These are phyloP conservation scores for Nowickia ferox DNA, from an alignment of 2,888 invertebrate species.

Conservation along the genomic window DNA sequence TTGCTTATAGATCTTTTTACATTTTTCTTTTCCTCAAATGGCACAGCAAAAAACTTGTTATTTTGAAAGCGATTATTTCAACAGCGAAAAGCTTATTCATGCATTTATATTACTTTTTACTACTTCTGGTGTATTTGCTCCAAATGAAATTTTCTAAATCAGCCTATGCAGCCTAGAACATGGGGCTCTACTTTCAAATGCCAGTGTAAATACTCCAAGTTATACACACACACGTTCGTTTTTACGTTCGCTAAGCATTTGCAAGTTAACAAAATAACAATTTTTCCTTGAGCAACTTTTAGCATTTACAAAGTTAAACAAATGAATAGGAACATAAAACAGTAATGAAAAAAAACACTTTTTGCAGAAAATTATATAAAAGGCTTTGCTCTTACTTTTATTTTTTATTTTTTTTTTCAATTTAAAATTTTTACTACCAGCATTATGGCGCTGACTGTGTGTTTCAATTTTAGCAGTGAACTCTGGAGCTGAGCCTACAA, in stretches of 20 bases:
- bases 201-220: neutral
- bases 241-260: neutral
- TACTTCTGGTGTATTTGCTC: neutral
- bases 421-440: constrained; percentile 9
- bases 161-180: neutral
- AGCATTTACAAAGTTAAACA: constrained; percentile 55
- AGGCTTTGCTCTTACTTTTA: neutral
- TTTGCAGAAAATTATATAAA: neutral
- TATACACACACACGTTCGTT: neutral
- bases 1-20: constrained; percentile 16
- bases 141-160: constrained; percentile 15
- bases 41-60: neutral
- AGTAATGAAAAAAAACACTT: neutral
- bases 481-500: neutral
- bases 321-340: constrained; percentile 22
- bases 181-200: neutral
- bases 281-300: constrained; percentile 37
- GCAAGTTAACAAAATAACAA: constrained; percentile 46
- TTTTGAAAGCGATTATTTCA: neutral
- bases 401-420: too few relatives aligned
- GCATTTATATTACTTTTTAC: constrained; percentile 10
- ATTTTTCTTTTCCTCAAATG: constrained; percentile 12
- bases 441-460: constrained; percentile 7
- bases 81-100: constrained; percentile 32
- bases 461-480: constrained; percentile 29